phyloP scores from a whole-genome alignment of 1,140 invertebrate genomes.

The Tetramorium alpestre region DNA sequence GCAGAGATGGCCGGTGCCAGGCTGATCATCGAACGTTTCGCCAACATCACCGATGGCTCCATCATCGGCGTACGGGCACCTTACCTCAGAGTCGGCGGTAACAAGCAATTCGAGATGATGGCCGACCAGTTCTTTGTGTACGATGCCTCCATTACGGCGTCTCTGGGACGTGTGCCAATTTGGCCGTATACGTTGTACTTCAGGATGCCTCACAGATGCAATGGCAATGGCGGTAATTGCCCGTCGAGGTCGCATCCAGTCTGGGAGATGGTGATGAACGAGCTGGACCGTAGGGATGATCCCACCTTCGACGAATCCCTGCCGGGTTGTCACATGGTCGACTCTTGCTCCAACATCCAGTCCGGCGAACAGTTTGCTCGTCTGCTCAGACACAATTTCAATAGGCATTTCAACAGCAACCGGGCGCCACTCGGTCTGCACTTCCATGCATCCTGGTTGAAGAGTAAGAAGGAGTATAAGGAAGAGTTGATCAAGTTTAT shows the following conservation, averaged over 20 bases:
- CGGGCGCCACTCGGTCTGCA: slow-evolving; percentile 97
- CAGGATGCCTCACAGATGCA: slow-evolving; percentile 97
- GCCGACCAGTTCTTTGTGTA: slow-evolving; percentile 97
- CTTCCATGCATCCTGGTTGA: slow-evolving; percentile 98
- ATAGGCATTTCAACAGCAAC: slow-evolving; percentile 96
- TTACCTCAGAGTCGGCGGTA: slow-evolving; percentile 95
- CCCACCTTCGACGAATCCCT: slow-evolving; percentile 96
- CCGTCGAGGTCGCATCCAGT: slow-evolving; percentile 95
- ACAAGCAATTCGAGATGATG: slow-evolving; percentile 98
- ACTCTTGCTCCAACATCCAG: slow-evolving; percentile 97
- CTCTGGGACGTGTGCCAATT: slow-evolving; percentile 94
- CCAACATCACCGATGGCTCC: slow-evolving; percentile 96
- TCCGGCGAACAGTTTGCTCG: slow-evolving; percentile 94
- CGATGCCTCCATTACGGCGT: slow-evolving; percentile 97
- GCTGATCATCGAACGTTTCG: slow-evolving; percentile 94
- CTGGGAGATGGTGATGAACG: slow-evolving; percentile 99
- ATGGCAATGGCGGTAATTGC: slow-evolving; percentile 96
- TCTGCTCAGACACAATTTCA: slow-evolving; percentile 96
- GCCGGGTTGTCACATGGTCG: slow-evolving; percentile 97
- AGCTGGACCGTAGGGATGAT: slow-evolving; percentile 95
- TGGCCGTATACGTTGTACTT: slow-evolving; percentile 99
- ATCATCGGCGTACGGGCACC: slow-evolving; percentile 96
- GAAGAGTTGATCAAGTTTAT: slow-evolving; percentile 97
- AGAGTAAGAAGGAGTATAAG: slow-evolving; percentile 97
- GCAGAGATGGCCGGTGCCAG: slow-evolving; percentile 98